Evolutionary conservation across 2,113 vertebrate genomes (phyloP).

Genomic region (Chaetura pelagica): DNA sequence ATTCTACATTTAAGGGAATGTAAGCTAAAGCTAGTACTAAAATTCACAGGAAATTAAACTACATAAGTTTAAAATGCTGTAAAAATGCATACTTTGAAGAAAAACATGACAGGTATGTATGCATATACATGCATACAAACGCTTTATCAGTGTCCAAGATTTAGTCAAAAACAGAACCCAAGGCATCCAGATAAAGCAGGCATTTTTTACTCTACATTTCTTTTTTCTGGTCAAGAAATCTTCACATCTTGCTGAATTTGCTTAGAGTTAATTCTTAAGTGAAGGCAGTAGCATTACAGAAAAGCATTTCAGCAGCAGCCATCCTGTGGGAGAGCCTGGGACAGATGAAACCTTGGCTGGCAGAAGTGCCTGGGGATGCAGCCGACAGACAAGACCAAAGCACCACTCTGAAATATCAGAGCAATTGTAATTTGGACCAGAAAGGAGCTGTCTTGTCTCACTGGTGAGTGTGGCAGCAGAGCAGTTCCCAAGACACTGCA

Average conservation of each 20-base stretch:
- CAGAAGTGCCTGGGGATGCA: background rate
- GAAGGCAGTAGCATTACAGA: background rate
- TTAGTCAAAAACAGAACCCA: background rate
- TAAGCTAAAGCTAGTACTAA: background rate
- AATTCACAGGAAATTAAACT: conserved; percentile 23
- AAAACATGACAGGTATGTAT: background rate
- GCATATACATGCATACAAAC: background rate
- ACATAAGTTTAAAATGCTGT: background rate
- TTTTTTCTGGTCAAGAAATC: background rate
- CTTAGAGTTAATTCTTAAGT: background rate
- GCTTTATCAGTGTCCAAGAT: background rate
- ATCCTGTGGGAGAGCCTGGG: background rate
- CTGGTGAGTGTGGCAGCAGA: background rate
- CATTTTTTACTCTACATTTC: background rate
- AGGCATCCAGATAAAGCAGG: background rate
- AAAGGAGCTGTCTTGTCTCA: too few species aligned
- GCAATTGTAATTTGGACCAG: background rate
- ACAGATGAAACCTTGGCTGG: accelerated
- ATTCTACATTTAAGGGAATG: background rate
- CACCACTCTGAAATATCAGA: background rate
- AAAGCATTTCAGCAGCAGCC: background rate
- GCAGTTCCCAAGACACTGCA: accelerated
- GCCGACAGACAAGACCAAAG: background rate
- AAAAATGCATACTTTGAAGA: background rate
- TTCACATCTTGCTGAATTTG: background rate